Conservation (phyloP, 2,113 vertebrate genomes). For the Catagonus wagneri region DNA sequence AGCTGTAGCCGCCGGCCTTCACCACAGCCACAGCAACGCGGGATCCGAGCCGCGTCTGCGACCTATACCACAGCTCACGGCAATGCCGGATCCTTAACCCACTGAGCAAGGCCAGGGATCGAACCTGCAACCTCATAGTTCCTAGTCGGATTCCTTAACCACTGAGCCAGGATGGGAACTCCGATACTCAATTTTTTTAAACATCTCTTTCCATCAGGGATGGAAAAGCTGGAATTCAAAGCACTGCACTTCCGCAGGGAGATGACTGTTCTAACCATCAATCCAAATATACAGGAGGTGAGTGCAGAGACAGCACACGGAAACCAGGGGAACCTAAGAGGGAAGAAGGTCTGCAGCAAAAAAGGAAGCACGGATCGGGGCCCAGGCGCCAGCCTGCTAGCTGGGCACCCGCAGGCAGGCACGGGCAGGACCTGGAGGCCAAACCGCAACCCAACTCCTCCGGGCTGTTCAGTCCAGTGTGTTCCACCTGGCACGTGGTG, state of each 20-base stretch:
- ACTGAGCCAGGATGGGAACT: too few relatives aligned
- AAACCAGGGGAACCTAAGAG: slow-evolving; percentile 75
- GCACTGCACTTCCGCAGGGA: slow-evolving; percentile 92
- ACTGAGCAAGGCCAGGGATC: too few relatives aligned
- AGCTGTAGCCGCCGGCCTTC: too few relatives aligned
- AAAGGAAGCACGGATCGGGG: slow-evolving; percentile 71
- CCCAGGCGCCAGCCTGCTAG: slow-evolving; percentile 35
- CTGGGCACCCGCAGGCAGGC: slow-evolving; percentile 37
- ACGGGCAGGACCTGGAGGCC: neutral
- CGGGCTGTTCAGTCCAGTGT: neutral
- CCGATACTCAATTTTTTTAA: slow-evolving; percentile 69
- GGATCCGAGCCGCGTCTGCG: too few relatives aligned
- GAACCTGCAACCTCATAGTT: too few relatives aligned
- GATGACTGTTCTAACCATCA: slow-evolving; percentile 81
- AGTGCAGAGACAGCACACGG: slow-evolving; percentile 72
- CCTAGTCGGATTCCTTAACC: too few relatives aligned
- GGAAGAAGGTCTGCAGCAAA: slow-evolving; percentile 84
- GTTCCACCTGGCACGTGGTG: neutral
- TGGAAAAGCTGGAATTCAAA: slow-evolving; percentile 91
- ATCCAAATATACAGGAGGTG: slow-evolving; percentile 84
- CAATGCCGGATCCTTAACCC: too few relatives aligned
- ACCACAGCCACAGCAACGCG: too few relatives aligned
- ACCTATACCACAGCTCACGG: too few relatives aligned
- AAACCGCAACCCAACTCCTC: neutral
- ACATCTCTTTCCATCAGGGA: slow-evolving; percentile 87